Base-by-base conservation (phyloP, 1,140 invertebrate species). In the Gryllus bimaculatus region DNA sequence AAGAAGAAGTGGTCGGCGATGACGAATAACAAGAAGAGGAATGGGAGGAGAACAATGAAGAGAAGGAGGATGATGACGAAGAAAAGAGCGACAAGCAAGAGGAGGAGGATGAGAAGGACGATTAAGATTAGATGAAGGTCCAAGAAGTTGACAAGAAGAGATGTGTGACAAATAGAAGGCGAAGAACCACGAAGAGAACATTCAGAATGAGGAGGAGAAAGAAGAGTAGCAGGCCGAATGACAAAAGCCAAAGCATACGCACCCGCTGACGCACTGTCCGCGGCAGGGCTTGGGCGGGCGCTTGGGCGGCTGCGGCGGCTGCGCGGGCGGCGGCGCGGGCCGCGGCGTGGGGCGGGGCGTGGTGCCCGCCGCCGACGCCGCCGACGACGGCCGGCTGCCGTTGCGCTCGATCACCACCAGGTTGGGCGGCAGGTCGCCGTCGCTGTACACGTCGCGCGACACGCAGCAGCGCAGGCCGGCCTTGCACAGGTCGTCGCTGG, bases 201-300 rank as follows among this genome's bases (percentile, higher is more conserved):
- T 1, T 39, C 26, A 39, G 26, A 39, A 39, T 2, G 1, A 5
- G 26, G 26, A 39, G 26, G 26, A 39, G 26, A 5, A 39, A 39
- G 26, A 39, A 39, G 26, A 39, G 26, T 39, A 39, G 26, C 26
- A 39, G 26, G 26, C 5, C 26, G 26, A 39, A 39, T 39, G 5
- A 2, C 1, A 1, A 39, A 39, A 39, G 5, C 26, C 26, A 39
- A 39, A 39, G 54, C 18, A 7, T 66, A 66, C 54, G 10, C 7
- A 66, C 0, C 92, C 92, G 78, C 89, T 92, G 79, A 95, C 91
- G 84, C 95, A 97, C 82, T 95, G 93, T 1, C 95, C 95, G 39
- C 90, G 88, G 82, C 94, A 96, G 20, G 89, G 88, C 82, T 85
- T 87, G 12, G 83, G 84, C 5, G 84, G 81, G 66, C 48, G 73